Conservation (phyloP, 2,888 invertebrate species). For the Drosophila bunnanda region DNA sequence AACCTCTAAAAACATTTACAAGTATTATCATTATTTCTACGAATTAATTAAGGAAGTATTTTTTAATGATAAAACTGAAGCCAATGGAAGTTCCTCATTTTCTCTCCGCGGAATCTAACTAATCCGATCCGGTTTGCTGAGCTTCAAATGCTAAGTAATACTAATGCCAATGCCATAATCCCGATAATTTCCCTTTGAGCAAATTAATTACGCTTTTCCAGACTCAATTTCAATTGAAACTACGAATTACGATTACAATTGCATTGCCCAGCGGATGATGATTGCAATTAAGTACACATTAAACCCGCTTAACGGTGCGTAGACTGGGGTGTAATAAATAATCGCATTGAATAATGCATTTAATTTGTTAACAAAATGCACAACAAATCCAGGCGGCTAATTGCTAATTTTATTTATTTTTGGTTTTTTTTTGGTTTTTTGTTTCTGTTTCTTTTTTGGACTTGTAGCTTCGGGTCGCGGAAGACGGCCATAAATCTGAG, state of each 20-base stretch:
- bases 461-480: slow-evolving; percentile 60
- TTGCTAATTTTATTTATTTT: slow-evolving; percentile 19
- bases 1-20: background rate
- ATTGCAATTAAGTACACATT: slow-evolving; percentile 55
- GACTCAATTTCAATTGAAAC: slow-evolving; percentile 40
- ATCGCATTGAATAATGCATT: slow-evolving; percentile 72
- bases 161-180: slow-evolving; percentile 52
- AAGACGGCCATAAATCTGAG: slow-evolving; percentile 68
- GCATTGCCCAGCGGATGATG: slow-evolving; percentile 21
- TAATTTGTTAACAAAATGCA: slow-evolving; percentile 73
- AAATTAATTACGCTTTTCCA: slow-evolving; percentile 43
- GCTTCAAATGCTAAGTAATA: slow-evolving; percentile 18
- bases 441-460: background rate
- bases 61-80: background rate
- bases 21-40: background rate
- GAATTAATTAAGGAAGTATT: slow-evolving; percentile 12
- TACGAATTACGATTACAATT: slow-evolving; percentile 43
- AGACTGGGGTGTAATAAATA: slow-evolving; percentile 44
- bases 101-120: slow-evolving; percentile 19
- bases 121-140: slow-evolving; percentile 55
- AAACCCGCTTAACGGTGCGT: slow-evolving; percentile 58
- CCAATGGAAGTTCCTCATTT: slow-evolving; percentile 53
- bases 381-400: slow-evolving; percentile 37
- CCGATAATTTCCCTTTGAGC: slow-evolving; percentile 27
- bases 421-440: background rate